phyloP scores from a whole-genome alignment of 2,113 vertebrate species.

The Engystomops pustulosus region DNA sequence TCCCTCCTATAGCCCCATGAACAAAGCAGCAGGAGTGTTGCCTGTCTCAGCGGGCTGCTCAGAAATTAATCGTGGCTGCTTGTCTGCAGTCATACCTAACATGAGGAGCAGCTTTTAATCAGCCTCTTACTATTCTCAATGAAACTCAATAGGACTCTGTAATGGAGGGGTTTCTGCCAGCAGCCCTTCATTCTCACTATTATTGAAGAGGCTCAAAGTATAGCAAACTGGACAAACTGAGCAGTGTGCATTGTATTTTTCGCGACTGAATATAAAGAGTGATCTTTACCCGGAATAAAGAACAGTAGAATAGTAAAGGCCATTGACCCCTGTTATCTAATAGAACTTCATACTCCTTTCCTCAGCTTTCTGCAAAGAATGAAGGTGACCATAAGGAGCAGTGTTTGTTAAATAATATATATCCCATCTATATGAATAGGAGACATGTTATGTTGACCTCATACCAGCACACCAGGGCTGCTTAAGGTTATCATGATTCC shows the following conservation, averaged over 20 bases:
- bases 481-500: no score
- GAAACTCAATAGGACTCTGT: conserved; percentile 48
- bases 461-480: no score
- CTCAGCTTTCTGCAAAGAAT: neutral
- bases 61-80: conserved; percentile 53
- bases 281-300: neutral
- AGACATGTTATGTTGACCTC: no score
- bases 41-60: conserved; percentile 46
- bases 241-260: neutral
- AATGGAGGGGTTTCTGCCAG: conserved; percentile 43
- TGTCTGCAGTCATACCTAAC: conserved; percentile 55
- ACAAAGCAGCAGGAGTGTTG: conserved; percentile 54
- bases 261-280: neutral
- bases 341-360: neutral
- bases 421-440: neutral
- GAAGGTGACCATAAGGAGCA: neutral
- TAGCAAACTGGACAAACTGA: conserved; percentile 17
- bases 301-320: neutral
- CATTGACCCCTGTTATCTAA: neutral
- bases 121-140: conserved; percentile 47
- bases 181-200: conserved; percentile 26
- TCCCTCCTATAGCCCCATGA: conserved; percentile 47
- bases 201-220: conserved; percentile 41
- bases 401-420: neutral
- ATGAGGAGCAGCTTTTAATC: conserved; percentile 54